Evolutionary conservation across 2,888 invertebrate genomes (phyloP), one percentile per base, ranked within the genome.

Genomic region (Meganola albula): DNA sequence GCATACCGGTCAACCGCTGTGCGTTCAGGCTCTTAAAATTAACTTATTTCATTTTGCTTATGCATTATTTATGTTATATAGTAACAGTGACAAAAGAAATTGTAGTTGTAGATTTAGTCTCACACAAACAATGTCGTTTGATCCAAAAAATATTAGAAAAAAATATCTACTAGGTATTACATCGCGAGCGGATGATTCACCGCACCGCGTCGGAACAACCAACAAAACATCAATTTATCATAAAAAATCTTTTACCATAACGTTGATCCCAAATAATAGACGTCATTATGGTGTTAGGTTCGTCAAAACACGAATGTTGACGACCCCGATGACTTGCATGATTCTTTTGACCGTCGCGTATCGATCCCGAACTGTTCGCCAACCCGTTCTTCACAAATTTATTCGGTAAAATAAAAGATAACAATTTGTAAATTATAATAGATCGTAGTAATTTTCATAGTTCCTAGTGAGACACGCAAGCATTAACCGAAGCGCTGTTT

Each of bases 241-340:
- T 47, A 53, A 44, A 49, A 47, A 38, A 34, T 46, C 27, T 48
- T 44, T 44, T 35, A 41, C 34, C 43, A 31, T 28, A 41, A 43
- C 40, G 31, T 34, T 40, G 47, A 34, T 46, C 48, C 44, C 45
- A 56, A 53, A 54, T 53, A 50, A 46, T 44, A 41, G 58, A 63
- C 73, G 66, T 72, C 68, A 70, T 68, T 63, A 63, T 57, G 41
- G 43, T 43, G 43, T 34, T 45, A 23, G 58, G 60, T 68, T 63
- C 71, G 72, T 74, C 74, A 75, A 75, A 76, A 77, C 71, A 71
- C 40, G 40, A 47, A 58, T 72, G 78, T 72, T 74, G 73, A 74
- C 68, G 76, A 80, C 75, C 78, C 63, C 69, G 57, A 68, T 83
- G 78, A 83, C 75, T 80, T 75, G 78, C 75, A 71, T 57, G 62